Conservation (phyloP, 2,113 vertebrate genomes). For the Meriones unguiculatus region DNA sequence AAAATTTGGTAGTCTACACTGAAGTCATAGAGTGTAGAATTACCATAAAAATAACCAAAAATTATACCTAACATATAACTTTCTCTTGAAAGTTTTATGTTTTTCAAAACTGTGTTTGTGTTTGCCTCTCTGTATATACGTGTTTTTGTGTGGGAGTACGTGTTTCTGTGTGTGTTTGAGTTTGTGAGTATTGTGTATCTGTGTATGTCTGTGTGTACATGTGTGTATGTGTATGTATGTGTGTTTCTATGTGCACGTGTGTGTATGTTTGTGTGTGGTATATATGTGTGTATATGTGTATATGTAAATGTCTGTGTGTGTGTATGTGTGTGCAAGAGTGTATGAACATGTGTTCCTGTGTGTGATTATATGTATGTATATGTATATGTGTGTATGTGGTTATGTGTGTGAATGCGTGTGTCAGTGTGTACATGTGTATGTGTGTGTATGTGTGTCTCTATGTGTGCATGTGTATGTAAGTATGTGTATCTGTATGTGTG, state of each 20-base stretch:
- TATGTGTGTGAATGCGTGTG: too few species aligned
- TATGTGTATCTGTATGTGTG: neutral
- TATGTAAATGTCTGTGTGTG: too few species aligned
- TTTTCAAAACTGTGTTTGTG: neutral
- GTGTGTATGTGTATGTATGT: neutral
- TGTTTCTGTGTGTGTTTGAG: neutral
- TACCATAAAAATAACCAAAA: neutral
- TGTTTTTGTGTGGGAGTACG: too few species aligned
- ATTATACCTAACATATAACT: neutral
- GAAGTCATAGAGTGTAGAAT: neutral
- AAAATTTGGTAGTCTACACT: neutral
- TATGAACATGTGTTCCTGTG: too few species aligned
- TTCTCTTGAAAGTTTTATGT: neutral
- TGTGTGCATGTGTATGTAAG: neutral
- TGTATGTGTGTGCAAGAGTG: too few species aligned
- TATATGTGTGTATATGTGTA: too few species aligned
- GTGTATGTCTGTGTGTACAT: neutral
- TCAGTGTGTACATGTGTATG: neutral
- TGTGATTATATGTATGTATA: too few species aligned
- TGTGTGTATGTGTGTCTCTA: neutral
- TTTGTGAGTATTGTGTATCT: too few species aligned
- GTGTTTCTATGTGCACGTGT: neutral
- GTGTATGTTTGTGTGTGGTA: neutral
- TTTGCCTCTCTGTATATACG: too few species aligned
- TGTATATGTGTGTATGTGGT: too few species aligned